phyloP scores from a whole-genome alignment of 2,113 vertebrate genomes.

The Nothocercus nigrocapillus region DNA sequence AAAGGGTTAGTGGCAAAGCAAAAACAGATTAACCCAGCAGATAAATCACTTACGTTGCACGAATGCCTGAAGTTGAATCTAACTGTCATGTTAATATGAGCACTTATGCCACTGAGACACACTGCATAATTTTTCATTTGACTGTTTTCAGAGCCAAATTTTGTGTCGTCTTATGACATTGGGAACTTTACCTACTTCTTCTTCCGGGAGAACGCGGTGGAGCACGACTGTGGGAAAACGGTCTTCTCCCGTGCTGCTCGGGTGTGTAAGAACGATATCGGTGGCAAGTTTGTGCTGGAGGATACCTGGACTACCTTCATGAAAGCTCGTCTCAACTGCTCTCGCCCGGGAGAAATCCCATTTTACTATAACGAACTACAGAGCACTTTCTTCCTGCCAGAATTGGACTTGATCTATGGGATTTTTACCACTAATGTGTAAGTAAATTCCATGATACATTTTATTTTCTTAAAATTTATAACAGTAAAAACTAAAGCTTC shows the following conservation, averaged over 20 bases:
- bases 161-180: slow-evolving; percentile 96
- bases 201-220: slow-evolving; percentile 95
- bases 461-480: not conserved
- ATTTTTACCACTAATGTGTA: slow-evolving; percentile 98
- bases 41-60: not conserved
- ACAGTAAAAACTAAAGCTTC: not conserved
- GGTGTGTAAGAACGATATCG: slow-evolving; percentile 96
- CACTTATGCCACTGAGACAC: not conserved
- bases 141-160: slow-evolving; percentile 90
- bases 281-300: slow-evolving; percentile 93
- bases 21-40: not conserved
- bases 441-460: slow-evolving; percentile 55
- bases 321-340: slow-evolving; percentile 97
- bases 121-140: slow-evolving; percentile 48
- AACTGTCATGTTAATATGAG: not conserved
- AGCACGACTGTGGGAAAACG: slow-evolving; percentile 94
- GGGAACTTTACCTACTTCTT: slow-evolving; percentile 98
- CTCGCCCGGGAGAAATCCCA: slow-evolving; percentile 93
- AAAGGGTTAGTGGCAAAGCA: not conserved
- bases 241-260: slow-evolving; percentile 93
- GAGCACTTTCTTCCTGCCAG: slow-evolving; percentile 94
- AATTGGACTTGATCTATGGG: slow-evolving; percentile 94
- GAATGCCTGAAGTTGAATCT: not conserved
- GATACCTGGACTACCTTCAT: slow-evolving; percentile 99
- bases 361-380: slow-evolving; percentile 96